Evolutionary conservation across 1,140 invertebrate species (phyloP).

Genomic region (Drosophila subpulchrella): DNA sequence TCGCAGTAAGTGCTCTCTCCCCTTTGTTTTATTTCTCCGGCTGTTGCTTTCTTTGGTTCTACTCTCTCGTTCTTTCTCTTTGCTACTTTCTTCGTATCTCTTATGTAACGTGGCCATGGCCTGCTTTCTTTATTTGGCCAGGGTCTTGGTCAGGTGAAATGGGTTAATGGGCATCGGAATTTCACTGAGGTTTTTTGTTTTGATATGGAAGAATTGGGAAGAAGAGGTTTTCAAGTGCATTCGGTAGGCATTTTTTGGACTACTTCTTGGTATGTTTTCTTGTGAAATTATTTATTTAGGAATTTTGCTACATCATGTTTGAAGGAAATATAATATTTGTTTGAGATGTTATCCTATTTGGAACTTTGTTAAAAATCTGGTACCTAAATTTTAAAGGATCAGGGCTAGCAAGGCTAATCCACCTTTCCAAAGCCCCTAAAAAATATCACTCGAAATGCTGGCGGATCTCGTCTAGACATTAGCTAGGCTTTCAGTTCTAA

Average conservation of each 20-base stretch:
- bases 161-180: slow-evolving; percentile 62
- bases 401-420: not conserved
- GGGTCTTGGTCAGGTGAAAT: slow-evolving; percentile 65
- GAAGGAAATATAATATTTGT: too few species aligned
- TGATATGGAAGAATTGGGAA: not conserved
- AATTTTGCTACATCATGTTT: not conserved
- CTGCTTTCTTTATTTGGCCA: slow-evolving; percentile 66
- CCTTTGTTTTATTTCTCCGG: slow-evolving; percentile 6
- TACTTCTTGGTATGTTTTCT: not conserved
- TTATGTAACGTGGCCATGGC: slow-evolving; percentile 64
- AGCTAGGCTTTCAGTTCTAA: slow-evolving; percentile 24
- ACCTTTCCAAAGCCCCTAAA: not conserved
- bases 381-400: too few species aligned
- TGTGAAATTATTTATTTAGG: not conserved
- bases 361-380: too few species aligned
- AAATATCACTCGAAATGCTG: slow-evolving; percentile 5
- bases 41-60: slow-evolving; percentile 14
- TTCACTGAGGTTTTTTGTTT: slow-evolving; percentile 33
- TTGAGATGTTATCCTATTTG: too few species aligned
- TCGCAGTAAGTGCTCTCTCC: slow-evolving; percentile 26
- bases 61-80: slow-evolving; percentile 50
- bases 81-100: slow-evolving; percentile 54
- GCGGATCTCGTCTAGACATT: slow-evolving; percentile 17
- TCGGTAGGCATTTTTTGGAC: not conserved
- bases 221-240: slow-evolving; percentile 41